Conservation (phyloP, 2,888 invertebrate genomes). For the Drosophila hamatofila region DNA sequence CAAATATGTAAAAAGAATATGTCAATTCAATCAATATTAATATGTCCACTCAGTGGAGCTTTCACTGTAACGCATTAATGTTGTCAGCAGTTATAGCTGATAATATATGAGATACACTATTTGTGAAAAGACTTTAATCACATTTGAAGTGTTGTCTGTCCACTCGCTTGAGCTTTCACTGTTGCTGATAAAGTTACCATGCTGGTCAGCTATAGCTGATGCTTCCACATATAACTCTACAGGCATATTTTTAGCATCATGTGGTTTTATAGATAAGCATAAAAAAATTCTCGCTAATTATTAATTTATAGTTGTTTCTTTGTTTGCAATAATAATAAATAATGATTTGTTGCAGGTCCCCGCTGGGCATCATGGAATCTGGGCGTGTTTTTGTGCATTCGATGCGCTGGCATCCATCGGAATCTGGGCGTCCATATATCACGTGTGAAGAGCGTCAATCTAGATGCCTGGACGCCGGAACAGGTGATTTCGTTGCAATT, state of each 20-base stretch:
- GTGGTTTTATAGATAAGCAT: conserved; percentile 9
- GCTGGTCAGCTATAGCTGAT: conserved; percentile 1
- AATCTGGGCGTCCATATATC: conserved; percentile 99
- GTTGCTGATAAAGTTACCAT: conserved; percentile 5
- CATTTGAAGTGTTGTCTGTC: not conserved
- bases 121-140: not conserved
- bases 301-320: not conserved
- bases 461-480: conserved; percentile 99
- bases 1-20: not conserved
- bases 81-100: not conserved
- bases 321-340: not conserved
- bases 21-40: not conserved
- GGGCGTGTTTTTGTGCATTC: conserved; percentile 98
- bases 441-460: conserved; percentile 98
- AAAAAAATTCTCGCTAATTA: not conserved
- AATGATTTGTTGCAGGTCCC: conserved; percentile 89
- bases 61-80: not conserved
- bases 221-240: not conserved
- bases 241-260: conserved; percentile 18
- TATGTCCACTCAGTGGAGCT: not conserved
- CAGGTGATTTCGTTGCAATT: conserved; percentile 97
- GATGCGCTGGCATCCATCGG: conserved; percentile 99
- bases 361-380: conserved; percentile 99
- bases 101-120: not conserved
- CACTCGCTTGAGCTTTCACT: not conserved